phyloP scores from a whole-genome alignment of 2,113 vertebrate species.

The Aramus guarauna region DNA sequence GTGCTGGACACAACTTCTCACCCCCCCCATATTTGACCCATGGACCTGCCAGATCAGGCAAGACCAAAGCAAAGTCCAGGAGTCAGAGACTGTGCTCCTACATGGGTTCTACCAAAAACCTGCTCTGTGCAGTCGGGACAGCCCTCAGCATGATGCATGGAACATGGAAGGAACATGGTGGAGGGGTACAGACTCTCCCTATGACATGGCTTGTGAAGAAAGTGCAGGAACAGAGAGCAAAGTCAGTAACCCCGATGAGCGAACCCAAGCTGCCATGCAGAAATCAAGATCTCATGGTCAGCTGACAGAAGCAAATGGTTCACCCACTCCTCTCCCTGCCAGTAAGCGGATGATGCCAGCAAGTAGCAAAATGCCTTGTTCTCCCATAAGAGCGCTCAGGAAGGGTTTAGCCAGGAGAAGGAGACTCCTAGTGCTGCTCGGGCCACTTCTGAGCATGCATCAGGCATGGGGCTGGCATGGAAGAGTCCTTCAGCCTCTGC shows the following conservation, averaged over 20 bases:
- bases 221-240: fast-evolving
- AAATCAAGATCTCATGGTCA: fast-evolving
- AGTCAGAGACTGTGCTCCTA: neutral
- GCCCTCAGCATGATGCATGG: neutral
- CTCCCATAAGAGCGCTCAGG: neutral
- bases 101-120: neutral
- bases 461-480: neutral
- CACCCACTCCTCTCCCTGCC: neutral
- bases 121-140: neutral
- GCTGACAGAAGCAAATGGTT: neutral
- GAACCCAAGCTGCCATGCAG: neutral
- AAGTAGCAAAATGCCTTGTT: fast-evolving
- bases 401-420: neutral
- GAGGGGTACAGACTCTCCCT: neutral
- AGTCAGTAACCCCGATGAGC: neutral
- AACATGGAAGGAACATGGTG: neutral
- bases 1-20: neutral
- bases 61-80: neutral
- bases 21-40: neutral
- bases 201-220: neutral
- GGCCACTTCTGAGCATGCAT: neutral
- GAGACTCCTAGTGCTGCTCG: neutral
- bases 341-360: fast-evolving
- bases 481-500: neutral
- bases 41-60: neutral